A percentile compares a stretch with the other conserved stretches of the same genome.
These are phyloP conservation scores for Struthio camelus DNA, from an alignment of 2,113 vertebrate species.

Conservation along the genomic window DNA sequence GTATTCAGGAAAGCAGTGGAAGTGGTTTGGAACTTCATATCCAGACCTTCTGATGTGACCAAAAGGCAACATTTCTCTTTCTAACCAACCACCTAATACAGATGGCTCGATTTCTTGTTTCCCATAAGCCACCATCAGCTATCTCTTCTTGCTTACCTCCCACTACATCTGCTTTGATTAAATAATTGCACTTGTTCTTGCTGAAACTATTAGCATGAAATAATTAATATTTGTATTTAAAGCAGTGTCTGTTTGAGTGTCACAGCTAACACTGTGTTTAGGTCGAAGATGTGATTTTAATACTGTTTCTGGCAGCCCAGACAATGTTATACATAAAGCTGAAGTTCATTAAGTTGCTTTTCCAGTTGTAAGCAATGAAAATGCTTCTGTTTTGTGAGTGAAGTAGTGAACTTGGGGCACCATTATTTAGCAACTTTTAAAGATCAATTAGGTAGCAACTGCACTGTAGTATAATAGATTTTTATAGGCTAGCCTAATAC, in stretches of 20 bases:
- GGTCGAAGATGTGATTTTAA: neutral
- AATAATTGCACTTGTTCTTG: slow-evolving; percentile 14
- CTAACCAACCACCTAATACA: neutral
- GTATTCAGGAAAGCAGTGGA: neutral
- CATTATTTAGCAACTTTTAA: neutral
- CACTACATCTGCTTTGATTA: slow-evolving; percentile 10
- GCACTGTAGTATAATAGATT: neutral
- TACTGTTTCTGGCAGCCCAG: neutral
- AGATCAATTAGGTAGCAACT: neutral
- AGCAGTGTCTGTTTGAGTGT: neutral
- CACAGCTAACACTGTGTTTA: neutral
- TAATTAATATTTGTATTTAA: slow-evolving; percentile 23
- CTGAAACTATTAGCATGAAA: slow-evolving; percentile 31
- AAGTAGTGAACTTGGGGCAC: neutral
- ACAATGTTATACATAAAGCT: neutral
- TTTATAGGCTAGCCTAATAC: neutral
- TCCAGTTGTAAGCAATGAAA: neutral
- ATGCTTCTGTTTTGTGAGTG: neutral
- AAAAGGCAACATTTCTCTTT: neutral
- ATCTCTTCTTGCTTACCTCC: neutral
- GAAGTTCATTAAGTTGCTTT: neutral
- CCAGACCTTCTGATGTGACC: neutral
- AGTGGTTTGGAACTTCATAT: neutral
- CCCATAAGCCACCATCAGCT: neutral
- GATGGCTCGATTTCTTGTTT: neutral